Base-by-base conservation (phyloP, 2,797 vertebrate genomes). In the Erithacus rubecula region DNA sequence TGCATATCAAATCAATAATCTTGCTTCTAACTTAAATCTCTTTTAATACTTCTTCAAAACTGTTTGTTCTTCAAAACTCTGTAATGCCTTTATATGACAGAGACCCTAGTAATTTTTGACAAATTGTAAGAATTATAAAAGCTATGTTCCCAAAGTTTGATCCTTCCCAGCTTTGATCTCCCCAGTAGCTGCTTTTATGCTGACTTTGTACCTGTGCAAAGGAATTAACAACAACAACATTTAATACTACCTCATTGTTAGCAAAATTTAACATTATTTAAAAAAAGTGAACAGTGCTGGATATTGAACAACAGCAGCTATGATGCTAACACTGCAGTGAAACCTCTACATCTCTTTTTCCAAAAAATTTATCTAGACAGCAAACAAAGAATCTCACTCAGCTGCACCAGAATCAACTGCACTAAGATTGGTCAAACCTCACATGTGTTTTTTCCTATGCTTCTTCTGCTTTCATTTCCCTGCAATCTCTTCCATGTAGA, bases 71-170 rank as follows among this genome's bases (percentile, higher is more conserved):
- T 83, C 71, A 65, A 56, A 79, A 64, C 58, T 53, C 39, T 47
- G 49, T 55, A 90, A 87, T 44, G 76, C 32, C 34, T 94, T 89
- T 92, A 46, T 83, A 77, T 10, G 13, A 88, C 90, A 94, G 34
- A 87, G 71, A 78, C 26, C 8, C 39, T 39, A 70, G 62, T 76
- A 87, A 63, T 79, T 83, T 87, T 37, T 84, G 87, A 71, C 78
- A 96, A 96, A 93, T 94, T 90, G 52, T 92, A 78, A 96, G 90
- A 96, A 94, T 95, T 79, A 94, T 12, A 43, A 37, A 58, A 85
- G 78, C 59, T 65, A 60, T 12, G 11, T 79, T 95, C 46, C 60
- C 53, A 23, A 12, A 62, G 80, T 96, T 94, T 97, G 95, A 97
- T 96, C 58, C 36, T 30, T 84, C 52, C 72, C 27, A 83, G 63